Conservation (phyloP, 2,797 vertebrate species). For the Falco biarmicus region DNA sequence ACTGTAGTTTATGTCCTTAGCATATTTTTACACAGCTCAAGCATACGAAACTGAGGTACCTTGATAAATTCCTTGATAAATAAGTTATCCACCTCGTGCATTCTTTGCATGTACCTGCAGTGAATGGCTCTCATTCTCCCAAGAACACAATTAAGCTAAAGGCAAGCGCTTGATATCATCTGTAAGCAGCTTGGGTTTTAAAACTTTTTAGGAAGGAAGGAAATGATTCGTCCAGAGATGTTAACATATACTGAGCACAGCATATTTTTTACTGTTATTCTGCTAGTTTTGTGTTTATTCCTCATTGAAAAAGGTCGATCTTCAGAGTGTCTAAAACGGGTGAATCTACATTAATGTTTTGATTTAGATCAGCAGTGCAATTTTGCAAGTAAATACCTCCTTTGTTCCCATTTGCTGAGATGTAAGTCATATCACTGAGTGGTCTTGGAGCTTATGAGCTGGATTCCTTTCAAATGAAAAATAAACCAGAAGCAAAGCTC, state of each 20-base stretch:
- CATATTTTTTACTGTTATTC: neutral
- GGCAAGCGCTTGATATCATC: neutral
- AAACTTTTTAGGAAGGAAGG: neutral
- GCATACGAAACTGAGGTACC: neutral
- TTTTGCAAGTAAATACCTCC: conserved; percentile 4
- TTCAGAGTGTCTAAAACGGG: neutral
- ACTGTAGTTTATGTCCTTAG: neutral
- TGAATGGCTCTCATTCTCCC: conserved; percentile 7
- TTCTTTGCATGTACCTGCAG: neutral
- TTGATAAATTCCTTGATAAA: conserved; percentile 28
- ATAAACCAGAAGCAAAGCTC: conserved; percentile 55
- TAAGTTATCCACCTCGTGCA: neutral
- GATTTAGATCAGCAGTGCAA: neutral
- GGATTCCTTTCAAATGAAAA: conserved; percentile 53
- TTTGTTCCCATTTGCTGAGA: conserved; percentile 29
- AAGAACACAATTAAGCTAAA: conserved; percentile 23
- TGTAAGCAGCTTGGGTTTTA: neutral
- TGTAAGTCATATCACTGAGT: conserved; percentile 1
- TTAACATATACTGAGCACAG: neutral
- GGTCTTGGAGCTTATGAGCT: conserved; percentile 12
- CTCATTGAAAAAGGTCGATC: neutral
- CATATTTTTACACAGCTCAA: neutral
- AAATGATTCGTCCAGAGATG: neutral
- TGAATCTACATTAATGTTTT: neutral
- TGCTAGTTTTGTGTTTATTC: neutral